A percentile compares a stretch with the other conserved stretches of the same genome.
Conservation (phyloP, 2,113 vertebrate genomes). For the Antechinus flavipes region DNA sequence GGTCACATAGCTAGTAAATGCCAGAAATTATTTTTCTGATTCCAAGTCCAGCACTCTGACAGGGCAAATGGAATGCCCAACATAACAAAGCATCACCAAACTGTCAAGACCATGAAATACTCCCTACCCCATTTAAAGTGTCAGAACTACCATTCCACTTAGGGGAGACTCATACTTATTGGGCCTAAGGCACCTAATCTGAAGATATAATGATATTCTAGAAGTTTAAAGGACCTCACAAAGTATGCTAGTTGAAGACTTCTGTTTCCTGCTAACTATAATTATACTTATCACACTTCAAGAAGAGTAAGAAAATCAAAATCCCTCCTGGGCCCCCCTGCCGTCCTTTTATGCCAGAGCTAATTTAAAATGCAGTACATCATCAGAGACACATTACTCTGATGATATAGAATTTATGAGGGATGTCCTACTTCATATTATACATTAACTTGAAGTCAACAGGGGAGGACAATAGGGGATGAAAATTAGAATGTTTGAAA, state of each 20-base stretch:
- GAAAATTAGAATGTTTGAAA: constrained; percentile 51
- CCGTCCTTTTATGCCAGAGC: constrained; percentile 66
- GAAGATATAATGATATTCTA: not conserved
- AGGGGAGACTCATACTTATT: not conserved
- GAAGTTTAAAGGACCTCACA: not conserved
- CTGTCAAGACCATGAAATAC: not conserved
- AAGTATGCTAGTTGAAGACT: not conserved
- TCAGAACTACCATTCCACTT: not conserved
- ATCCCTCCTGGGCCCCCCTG: constrained; percentile 19
- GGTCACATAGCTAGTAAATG: not conserved
- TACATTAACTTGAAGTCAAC: constrained; percentile 73
- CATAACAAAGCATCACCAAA: not conserved
- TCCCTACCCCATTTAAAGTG: not conserved
- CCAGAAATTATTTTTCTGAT: not conserved
- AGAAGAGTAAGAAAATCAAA: constrained; percentile 32
- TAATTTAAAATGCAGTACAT: constrained; percentile 63
- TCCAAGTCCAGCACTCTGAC: not conserved
- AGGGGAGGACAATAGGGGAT: constrained; percentile 58
- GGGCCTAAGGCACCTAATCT: not conserved
- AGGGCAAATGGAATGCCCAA: not conserved
- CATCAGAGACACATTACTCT: constrained; percentile 71
- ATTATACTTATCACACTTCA: constrained; percentile 38
- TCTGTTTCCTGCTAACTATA: constrained; percentile 36
- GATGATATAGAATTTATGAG: constrained; percentile 73
- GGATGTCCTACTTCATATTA: constrained; percentile 66